A percentile compares a stretch with the other conserved stretches of the same genome.
These are phyloP conservation scores for Melanotaenia nigrans DNA, from an alignment of 2,797 vertebrate species.

Conservation along the genomic window DNA sequence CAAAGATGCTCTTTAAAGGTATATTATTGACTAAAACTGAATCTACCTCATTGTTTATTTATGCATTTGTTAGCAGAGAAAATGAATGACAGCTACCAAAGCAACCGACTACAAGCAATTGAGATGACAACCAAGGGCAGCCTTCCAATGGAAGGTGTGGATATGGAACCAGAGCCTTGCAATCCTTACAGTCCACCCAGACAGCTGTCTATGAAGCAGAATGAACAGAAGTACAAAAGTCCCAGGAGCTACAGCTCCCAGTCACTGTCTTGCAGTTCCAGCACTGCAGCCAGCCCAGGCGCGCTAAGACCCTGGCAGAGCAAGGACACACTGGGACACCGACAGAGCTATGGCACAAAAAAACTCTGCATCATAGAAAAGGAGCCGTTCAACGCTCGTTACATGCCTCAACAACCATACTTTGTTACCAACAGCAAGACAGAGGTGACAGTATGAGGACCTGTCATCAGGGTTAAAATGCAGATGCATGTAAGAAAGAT, in stretches of 20 bases:
- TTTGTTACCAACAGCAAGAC: slow-evolving; percentile 99
- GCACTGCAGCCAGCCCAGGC: slow-evolving; percentile 60
- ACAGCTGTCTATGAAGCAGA: slow-evolving; percentile 83
- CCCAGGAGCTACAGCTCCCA: slow-evolving; percentile 85
- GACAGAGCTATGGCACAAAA: slow-evolving; percentile 86
- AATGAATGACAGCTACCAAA: slow-evolving; percentile 92
- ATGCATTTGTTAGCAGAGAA: slow-evolving; percentile 88
- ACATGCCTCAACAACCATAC: slow-evolving; percentile 92
- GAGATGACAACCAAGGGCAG: slow-evolving; percentile 91
- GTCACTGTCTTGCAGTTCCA: slow-evolving; percentile 86
- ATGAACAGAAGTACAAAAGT: slow-evolving; percentile 88
- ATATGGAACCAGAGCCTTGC: slow-evolving; percentile 87
- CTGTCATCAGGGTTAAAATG: slow-evolving; percentile 17
- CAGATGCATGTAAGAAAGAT: slow-evolving; percentile 28
- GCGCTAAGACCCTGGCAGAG: slow-evolving; percentile 88
- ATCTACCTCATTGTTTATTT: slow-evolving; percentile 28
- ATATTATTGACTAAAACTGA: not conserved
- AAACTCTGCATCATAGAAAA: slow-evolving; percentile 88
- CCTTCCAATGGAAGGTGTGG: slow-evolving; percentile 90
- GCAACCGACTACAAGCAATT: slow-evolving; percentile 87
- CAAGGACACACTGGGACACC: slow-evolving; percentile 86
- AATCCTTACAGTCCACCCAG: slow-evolving; percentile 89
- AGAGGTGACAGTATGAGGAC: slow-evolving; percentile 94
- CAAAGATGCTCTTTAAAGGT: too few species aligned
- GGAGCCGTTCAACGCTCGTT: slow-evolving; percentile 87